These are phyloP conservation scores for Actinia equina DNA, from an alignment of 64 coral and sea anemone species.

Conservation along the genomic window DNA sequence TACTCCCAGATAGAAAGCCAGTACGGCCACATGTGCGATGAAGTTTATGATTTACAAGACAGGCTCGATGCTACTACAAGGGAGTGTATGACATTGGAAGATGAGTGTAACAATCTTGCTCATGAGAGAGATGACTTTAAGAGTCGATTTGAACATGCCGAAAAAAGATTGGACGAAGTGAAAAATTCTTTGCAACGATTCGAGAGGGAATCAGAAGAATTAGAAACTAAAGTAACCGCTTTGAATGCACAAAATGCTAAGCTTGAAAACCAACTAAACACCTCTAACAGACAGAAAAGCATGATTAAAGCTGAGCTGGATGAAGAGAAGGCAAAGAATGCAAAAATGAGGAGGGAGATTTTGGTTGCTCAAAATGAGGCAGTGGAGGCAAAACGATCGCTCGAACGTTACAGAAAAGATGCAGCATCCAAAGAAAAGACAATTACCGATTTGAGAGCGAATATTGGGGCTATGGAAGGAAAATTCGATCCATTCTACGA, in stretches of 20 bases:
- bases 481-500: slow-evolving; percentile 81
- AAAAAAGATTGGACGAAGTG: slow-evolving; percentile 58
- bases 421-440: slow-evolving; percentile 55
- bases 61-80: slow-evolving; percentile 40
- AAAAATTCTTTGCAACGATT: slow-evolving; percentile 55
- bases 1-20: slow-evolving; percentile 50
- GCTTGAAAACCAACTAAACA: slow-evolving; percentile 70
- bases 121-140: slow-evolving; percentile 82
- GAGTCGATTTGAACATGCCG: slow-evolving; percentile 59
- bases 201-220: slow-evolving; percentile 77
- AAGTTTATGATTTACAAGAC: slow-evolving; percentile 43
- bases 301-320: slow-evolving; percentile 68
- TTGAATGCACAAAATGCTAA: slow-evolving; percentile 83
- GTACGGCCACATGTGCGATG: slow-evolving; percentile 40
- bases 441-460: slow-evolving; percentile 64
- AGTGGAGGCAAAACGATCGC: slow-evolving; percentile 47
- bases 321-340: slow-evolving; percentile 69
- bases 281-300: slow-evolving; percentile 43
- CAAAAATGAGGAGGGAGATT: slow-evolving; percentile 59
- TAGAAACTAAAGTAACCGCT: slow-evolving; percentile 57
- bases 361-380: slow-evolving; percentile 35
- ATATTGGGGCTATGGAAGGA: slow-evolving; percentile 66
- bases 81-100: slow-evolving; percentile 41
- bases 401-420: slow-evolving; percentile 73
- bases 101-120: slow-evolving; percentile 28